phyloP scores from a whole-genome alignment of 2,888 invertebrate species.

The Hemaris fuciformis region DNA sequence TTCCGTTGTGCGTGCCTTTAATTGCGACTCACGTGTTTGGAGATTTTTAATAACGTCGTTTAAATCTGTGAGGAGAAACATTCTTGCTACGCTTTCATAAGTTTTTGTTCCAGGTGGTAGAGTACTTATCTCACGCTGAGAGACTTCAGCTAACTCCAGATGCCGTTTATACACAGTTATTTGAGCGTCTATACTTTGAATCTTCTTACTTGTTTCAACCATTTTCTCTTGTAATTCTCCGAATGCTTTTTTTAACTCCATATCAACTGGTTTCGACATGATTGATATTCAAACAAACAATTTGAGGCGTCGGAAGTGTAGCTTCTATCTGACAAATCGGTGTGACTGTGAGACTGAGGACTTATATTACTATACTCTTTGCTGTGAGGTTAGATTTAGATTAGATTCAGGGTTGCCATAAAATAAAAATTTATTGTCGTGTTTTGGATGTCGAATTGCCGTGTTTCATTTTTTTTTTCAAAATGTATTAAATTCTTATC shows the following conservation, averaged over 20 bases:
- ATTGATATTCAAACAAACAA: background rate
- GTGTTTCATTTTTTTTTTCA: too few relatives aligned
- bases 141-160: slow-evolving; percentile 86
- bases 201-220: slow-evolving; percentile 89
- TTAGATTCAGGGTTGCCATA: too few relatives aligned
- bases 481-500: too few relatives aligned
- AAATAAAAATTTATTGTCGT: too few relatives aligned
- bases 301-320: background rate
- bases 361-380: too few relatives aligned
- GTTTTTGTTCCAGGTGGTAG: slow-evolving; percentile 85
- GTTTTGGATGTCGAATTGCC: too few relatives aligned
- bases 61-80: slow-evolving; percentile 88
- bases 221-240: slow-evolving; percentile 90
- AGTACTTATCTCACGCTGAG: slow-evolving; percentile 83
- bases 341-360: too few relatives aligned
- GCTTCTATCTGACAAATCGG: too few relatives aligned
- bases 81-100: slow-evolving; percentile 91
- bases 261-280: slow-evolving; percentile 56
- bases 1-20: slow-evolving; percentile 86
- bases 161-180: slow-evolving; percentile 85
- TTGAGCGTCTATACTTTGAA: slow-evolving; percentile 89
- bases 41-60: slow-evolving; percentile 84
- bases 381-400: too few relatives aligned
- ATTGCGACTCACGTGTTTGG: slow-evolving; percentile 77
- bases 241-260: slow-evolving; percentile 87